Conservation (phyloP, 2,113 vertebrate species). For the Stegostoma tigrinum region DNA sequence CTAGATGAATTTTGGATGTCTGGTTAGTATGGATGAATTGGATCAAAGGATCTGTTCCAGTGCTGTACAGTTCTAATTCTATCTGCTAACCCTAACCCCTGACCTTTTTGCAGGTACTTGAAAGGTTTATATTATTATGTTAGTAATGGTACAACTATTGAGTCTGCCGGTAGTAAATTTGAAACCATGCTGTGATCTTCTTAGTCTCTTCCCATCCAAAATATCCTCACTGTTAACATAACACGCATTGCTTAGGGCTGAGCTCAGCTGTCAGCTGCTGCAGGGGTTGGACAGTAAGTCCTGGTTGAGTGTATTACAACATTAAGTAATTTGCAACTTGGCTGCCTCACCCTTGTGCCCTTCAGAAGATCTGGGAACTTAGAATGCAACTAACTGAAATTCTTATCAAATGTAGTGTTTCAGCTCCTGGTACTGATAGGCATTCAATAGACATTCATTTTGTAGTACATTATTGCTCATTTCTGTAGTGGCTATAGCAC, state of each 20-base stretch:
- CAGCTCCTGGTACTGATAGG: background rate
- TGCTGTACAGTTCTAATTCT: too few species aligned
- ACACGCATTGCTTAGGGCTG: background rate
- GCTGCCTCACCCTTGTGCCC: background rate
- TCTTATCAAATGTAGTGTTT: background rate
- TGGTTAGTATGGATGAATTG: too few species aligned
- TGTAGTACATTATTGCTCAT: background rate
- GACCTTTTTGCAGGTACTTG: background rate
- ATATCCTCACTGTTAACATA: background rate
- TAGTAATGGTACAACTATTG: background rate
- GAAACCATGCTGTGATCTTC: background rate
- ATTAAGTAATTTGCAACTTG: slow-evolving; percentile 10
- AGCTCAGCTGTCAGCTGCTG: slow-evolving; percentile 13
- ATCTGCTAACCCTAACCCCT: too few species aligned
- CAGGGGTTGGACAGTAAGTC: background rate
- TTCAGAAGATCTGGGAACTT: background rate
- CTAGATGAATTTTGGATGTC: too few species aligned
- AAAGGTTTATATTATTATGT: background rate
- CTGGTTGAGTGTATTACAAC: background rate
- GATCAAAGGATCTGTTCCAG: too few species aligned
- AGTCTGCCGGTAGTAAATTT: background rate
- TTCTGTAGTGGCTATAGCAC: background rate
- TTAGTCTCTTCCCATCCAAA: background rate
- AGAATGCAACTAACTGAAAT: background rate
- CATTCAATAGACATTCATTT: background rate